These are phyloP conservation scores for Pissodes strobi DNA, from an alignment of 1,140 invertebrate genomes.

Conservation along the genomic window DNA sequence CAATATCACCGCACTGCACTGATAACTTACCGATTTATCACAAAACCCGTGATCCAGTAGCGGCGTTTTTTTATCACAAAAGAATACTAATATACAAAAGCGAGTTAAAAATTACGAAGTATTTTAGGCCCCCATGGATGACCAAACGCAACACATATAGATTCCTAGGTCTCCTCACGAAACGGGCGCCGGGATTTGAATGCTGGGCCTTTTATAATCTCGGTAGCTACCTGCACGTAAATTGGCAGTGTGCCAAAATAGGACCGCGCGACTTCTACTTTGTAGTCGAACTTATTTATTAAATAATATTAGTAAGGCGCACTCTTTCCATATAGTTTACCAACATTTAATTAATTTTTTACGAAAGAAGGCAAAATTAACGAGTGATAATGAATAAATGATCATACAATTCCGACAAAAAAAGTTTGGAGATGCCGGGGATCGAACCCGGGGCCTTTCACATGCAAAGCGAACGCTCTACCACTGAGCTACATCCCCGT, in stretches of 20 bases:
- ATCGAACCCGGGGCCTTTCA: slow-evolving; percentile 90
- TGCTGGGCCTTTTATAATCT: slow-evolving; percentile 55
- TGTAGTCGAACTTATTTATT: too few relatives aligned
- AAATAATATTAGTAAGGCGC: too few relatives aligned
- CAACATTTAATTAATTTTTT: too few relatives aligned
- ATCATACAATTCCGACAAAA: too few relatives aligned
- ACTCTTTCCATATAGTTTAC: too few relatives aligned
- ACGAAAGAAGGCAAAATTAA: slow-evolving; percentile 1
- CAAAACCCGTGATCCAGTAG: slow-evolving; percentile 17
- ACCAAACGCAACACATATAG: slow-evolving; percentile 26
- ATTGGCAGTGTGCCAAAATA: slow-evolving; percentile 49
- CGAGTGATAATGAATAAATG: too few relatives aligned
- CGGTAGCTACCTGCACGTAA: slow-evolving; percentile 55
- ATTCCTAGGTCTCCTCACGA: slow-evolving; percentile 32
- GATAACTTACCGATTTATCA: slow-evolving; percentile 39
- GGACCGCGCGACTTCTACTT: slow-evolving; percentile 28
- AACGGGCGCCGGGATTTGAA: slow-evolving; percentile 50
- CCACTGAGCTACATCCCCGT: slow-evolving; percentile 78
- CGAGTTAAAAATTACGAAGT: slow-evolving; percentile 41
- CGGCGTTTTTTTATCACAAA: slow-evolving; percentile 14
- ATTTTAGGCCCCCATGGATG: slow-evolving; percentile 55
- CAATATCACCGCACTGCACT: slow-evolving; percentile 42
- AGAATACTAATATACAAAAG: neutral
- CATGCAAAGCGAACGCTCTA: slow-evolving; percentile 94
- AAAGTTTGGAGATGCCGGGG: slow-evolving; percentile 72